Conservation (phyloP, 2,888 invertebrate genomes). For the Acleris cristana region DNA sequence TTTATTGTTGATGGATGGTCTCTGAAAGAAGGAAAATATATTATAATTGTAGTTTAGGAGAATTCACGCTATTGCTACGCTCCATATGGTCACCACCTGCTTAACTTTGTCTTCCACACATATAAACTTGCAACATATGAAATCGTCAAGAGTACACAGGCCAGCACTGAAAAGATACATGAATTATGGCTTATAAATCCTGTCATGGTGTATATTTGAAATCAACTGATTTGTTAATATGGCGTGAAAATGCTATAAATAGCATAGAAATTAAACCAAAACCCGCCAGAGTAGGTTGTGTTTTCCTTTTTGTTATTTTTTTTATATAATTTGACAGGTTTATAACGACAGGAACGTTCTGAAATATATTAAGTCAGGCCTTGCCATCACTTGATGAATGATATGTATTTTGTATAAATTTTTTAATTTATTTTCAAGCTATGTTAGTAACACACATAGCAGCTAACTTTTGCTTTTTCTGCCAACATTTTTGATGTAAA, state of each 20-base stretch:
- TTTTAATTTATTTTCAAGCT: no score
- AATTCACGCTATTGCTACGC: neutral
- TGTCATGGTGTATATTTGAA: conserved; percentile 19
- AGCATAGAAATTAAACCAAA: conserved; percentile 31
- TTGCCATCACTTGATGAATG: neutral
- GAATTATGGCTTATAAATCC: conserved; percentile 56
- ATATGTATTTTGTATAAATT: no score
- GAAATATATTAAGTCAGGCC: neutral
- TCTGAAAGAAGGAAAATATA: conserved; percentile 78
- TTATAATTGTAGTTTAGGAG: neutral
- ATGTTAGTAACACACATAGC: no score
- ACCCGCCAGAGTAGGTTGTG: conserved; percentile 18
- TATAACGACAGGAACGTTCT: neutral
- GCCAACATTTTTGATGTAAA: no score
- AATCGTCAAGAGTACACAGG: conserved; percentile 90
- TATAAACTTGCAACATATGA: conserved; percentile 94
- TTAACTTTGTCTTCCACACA: conserved; percentile 91
- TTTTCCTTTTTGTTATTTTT: conserved; percentile 28
- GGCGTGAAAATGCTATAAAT: conserved; percentile 28
- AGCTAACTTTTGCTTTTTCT: no score
- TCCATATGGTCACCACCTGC: conserved; percentile 82
- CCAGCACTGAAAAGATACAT: conserved; percentile 86
- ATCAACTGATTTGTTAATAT: conserved; percentile 4
- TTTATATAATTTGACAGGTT: conserved; percentile 30
- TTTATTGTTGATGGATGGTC: conserved; percentile 95